Evolutionary conservation across 2,888 invertebrate species (phyloP), one percentile per base, ranked within the genome.

Genomic region (Cephus nigrinus): DNA sequence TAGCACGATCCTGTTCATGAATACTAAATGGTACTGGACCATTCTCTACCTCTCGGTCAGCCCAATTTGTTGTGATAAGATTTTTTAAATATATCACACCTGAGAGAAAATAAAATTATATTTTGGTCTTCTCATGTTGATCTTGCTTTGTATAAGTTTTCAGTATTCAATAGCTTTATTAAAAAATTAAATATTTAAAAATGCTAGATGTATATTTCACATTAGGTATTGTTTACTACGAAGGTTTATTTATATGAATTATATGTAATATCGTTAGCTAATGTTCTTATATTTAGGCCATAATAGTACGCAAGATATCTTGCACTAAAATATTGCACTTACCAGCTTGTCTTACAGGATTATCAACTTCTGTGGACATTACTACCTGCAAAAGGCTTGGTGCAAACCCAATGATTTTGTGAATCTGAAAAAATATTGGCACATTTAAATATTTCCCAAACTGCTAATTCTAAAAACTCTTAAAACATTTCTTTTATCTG

Each of bases 61-160:
- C 95, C 99, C 99, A 99, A 92, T 95, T 96, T 87, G 95, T 95
- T 36, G 95, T 95, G 78, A 99, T 93, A 90, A 98, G 93, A 93
- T 99, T 99, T 93, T 99, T 99, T 83, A 99, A 93, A 92, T 98
- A 99, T 84, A 99, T 97, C 69, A 97, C 99, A 86, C 98, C 93
- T 92, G 77, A 30, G 79, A 82, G 78, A 79, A 11, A 71, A 55
- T 73, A 34, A 69, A 75, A 23, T 23, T 2, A 55, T 55, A 23
- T 55, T 55, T 2, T 55, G 23, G 0, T 23, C 9, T 55, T 55
- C 55, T 55, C 55, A 23, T 23, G 23, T 9, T 23, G 9, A 55
- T 55, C 9, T 23, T 23, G 9, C 23, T 23, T 55, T 55, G 23
- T 23, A 76, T n/a, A 76, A 35, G 55, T 69, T 31, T 34, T 78